Percentiles rank a stretch among this genome's conserved stretches.
phyloP scores from a whole-genome alignment of 2,888 invertebrate genomes.

The Leptinotarsa juncta region DNA sequence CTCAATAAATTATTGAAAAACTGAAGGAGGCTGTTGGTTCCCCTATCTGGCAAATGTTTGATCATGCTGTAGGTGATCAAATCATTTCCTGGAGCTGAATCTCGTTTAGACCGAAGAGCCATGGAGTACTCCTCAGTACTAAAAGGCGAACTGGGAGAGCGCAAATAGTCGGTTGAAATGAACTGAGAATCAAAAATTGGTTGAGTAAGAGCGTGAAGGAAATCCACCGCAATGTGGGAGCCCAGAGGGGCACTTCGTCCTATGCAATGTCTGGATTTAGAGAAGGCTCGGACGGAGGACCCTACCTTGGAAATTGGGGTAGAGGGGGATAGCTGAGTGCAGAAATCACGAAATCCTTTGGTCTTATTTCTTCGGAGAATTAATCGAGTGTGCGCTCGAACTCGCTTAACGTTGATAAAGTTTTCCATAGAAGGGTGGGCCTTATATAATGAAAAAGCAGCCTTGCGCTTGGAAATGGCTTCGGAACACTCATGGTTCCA shows the following conservation, averaged over 20 bases:
- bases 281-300: neutral
- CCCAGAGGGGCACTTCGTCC: neutral
- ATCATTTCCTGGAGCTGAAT: neutral
- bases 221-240: neutral
- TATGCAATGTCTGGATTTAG: neutral
- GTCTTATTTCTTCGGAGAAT: neutral
- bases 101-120: neutral
- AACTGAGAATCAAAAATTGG: constrained; percentile 3
- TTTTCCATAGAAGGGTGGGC: constrained; percentile 5
- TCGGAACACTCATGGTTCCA: no score
- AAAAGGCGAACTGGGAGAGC: neutral
- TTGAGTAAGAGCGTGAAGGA: neutral
- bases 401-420: neutral
- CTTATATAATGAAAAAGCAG: neutral
- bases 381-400: neutral
- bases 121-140: neutral
- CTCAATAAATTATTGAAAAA: neutral
- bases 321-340: neutral
- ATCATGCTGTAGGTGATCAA: constrained; percentile 2
- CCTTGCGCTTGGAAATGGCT: neutral
- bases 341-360: neutral
- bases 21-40: neutral
- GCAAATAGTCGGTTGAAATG: neutral
- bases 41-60: neutral
- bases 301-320: neutral